phyloP scores from a whole-genome alignment of 2,888 invertebrate species.

The Chaetoderma sp. region DNA sequence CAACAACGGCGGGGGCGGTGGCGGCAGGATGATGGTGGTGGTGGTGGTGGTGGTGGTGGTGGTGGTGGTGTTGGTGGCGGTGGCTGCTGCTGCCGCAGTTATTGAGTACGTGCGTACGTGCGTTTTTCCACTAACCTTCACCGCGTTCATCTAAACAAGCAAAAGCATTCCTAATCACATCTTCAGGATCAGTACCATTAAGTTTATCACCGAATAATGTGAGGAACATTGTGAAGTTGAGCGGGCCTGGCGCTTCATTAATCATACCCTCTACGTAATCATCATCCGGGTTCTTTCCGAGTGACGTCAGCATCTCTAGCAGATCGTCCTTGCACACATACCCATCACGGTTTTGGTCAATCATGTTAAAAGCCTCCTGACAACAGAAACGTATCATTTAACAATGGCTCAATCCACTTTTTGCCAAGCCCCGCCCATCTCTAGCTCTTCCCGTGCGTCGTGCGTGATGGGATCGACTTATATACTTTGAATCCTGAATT shows the following conservation, averaged over 20 bases:
- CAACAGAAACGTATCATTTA: not conserved
- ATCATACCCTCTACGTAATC: conserved; percentile 65
- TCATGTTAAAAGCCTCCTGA: conserved; percentile 68
- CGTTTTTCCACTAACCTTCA: too few species aligned
- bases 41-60: too few species aligned
- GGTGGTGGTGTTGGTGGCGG: too few species aligned
- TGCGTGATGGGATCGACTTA: too few species aligned
- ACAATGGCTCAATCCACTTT: too few species aligned
- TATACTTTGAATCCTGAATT: too few species aligned
- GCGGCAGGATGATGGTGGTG: too few species aligned
- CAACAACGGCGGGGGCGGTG: too few species aligned
- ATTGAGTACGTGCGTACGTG: too few species aligned
- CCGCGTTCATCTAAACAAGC: conserved; percentile 63
- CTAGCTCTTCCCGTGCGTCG: too few species aligned
- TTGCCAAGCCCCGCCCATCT: too few species aligned
- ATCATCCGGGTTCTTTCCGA: conserved; percentile 66
- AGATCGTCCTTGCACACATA: conserved; percentile 67
- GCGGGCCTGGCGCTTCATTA: conserved; percentile 64
- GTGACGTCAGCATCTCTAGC: conserved; percentile 64
- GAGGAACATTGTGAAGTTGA: conserved; percentile 69
- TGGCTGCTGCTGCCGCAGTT: too few species aligned
- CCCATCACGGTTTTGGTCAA: conserved; percentile 67
- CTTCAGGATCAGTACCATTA: conserved; percentile 68
- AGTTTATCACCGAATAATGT: conserved; percentile 68
- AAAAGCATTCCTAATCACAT: conserved; percentile 67